These are phyloP conservation scores for Actinia equina DNA, from an alignment of 64 coral and sea anemone genomes.

Conservation along the genomic window DNA sequence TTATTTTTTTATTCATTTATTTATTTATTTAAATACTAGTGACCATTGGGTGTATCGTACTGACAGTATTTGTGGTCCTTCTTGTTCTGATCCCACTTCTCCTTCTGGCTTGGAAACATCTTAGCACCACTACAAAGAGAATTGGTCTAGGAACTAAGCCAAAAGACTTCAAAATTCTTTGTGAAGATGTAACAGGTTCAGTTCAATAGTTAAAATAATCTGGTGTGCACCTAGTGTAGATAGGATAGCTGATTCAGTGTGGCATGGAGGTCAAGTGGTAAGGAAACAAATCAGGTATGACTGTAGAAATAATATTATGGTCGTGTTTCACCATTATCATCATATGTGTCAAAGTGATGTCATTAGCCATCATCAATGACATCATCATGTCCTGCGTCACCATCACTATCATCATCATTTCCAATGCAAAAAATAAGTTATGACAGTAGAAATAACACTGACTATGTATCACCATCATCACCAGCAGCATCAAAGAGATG, in stretches of 20 bases:
- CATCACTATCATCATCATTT: too few relatives aligned
- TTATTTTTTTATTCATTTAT: too few relatives aligned
- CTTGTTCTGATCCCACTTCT: neutral
- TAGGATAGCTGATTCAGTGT: neutral
- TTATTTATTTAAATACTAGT: neutral
- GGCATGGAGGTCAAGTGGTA: neutral
- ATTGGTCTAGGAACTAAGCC: neutral
- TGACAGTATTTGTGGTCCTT: neutral
- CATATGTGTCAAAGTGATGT: neutral
- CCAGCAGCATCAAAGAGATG: too few relatives aligned
- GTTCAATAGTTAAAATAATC: neutral
- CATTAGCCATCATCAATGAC: too few relatives aligned
- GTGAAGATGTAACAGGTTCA: neutral
- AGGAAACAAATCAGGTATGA: neutral
- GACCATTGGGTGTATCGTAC: constrained; percentile 2
- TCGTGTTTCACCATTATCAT: neutral
- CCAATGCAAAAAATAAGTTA: too few relatives aligned
- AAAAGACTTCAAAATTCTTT: neutral
- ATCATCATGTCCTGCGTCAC: too few relatives aligned
- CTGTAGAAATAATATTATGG: too few relatives aligned
- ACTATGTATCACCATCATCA: too few relatives aligned
- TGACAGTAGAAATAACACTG: too few relatives aligned
- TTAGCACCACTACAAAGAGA: neutral
- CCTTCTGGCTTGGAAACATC: neutral
- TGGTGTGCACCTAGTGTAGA: neutral